These are phyloP conservation scores for Theodoxus fluviatilis DNA, from an alignment of 2,888 invertebrate species.

Conservation along the genomic window DNA sequence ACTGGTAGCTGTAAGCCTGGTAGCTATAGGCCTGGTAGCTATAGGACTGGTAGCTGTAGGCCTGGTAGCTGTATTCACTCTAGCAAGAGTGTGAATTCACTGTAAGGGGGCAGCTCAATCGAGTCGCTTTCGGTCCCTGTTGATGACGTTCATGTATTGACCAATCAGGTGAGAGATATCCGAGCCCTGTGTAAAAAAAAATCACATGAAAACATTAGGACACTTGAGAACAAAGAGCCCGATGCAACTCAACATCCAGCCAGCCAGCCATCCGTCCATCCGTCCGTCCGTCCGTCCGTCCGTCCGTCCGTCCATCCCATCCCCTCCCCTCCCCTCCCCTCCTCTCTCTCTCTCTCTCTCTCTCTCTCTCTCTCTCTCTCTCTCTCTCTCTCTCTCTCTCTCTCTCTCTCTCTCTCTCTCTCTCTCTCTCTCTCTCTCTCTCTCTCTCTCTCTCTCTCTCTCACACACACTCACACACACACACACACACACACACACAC, in stretches of 20 bases:
- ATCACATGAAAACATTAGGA: not conserved
- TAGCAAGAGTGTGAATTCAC: slow-evolving; percentile 1
- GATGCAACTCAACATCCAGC: not conserved
- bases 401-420: too few species aligned
- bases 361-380: too few species aligned
- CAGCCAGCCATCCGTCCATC: not conserved
- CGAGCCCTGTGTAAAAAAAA: slow-evolving; percentile 84
- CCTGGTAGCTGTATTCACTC: not conserved
- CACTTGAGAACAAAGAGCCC: not conserved
- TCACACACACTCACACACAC: too few species aligned
- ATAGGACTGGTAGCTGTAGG: slow-evolving; percentile 1
- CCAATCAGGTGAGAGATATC: slow-evolving; percentile 94
- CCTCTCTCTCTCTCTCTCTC: too few species aligned
- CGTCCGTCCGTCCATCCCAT: too few species aligned
- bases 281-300: too few species aligned
- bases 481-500: too few species aligned
- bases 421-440: too few species aligned
- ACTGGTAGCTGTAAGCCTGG: not conserved
- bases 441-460: too few species aligned
- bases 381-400: too few species aligned
- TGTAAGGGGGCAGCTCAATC: slow-evolving; percentile 27
- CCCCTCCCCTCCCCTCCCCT: too few species aligned
- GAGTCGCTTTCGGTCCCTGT: slow-evolving; percentile 50
- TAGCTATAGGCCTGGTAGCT: not conserved
- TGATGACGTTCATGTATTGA: slow-evolving; percentile 90